Conservation (phyloP, 2,888 invertebrate species). For the Selenia dentaria region DNA sequence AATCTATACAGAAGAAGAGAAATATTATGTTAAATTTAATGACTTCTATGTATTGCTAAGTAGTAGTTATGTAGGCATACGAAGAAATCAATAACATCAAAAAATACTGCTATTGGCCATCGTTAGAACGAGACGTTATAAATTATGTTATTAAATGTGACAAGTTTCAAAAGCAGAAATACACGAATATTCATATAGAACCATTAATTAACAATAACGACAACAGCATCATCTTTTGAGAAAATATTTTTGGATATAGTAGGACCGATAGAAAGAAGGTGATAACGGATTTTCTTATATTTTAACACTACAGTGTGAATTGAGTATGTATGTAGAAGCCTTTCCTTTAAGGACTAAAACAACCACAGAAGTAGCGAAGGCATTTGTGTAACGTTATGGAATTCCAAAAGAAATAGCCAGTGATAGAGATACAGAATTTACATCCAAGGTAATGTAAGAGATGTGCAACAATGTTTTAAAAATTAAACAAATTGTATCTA, state of each 20-base stretch:
- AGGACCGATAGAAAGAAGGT: not conserved
- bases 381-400: not conserved
- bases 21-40: too few relatives aligned
- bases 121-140: not conserved
- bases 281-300: not conserved
- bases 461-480: not conserved
- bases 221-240: not conserved
- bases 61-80: not conserved
- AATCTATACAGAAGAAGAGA: too few relatives aligned
- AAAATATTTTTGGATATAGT: not conserved
- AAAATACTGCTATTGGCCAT: not conserved
- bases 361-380: not conserved
- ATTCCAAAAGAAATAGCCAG: not conserved
- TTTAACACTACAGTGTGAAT: not conserved
- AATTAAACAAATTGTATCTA: not conserved
- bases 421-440: not conserved
- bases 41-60: not conserved
- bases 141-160: not conserved
- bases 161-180: not conserved
- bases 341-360: not conserved
- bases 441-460: not conserved
- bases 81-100: not conserved
- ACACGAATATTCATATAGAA: not conserved
- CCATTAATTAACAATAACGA: not conserved
- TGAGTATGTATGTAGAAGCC: not conserved